Evolutionary conservation across 2,797 vertebrate species (phyloP).

Genomic region (Hippopotamyrus pictus): DNA sequence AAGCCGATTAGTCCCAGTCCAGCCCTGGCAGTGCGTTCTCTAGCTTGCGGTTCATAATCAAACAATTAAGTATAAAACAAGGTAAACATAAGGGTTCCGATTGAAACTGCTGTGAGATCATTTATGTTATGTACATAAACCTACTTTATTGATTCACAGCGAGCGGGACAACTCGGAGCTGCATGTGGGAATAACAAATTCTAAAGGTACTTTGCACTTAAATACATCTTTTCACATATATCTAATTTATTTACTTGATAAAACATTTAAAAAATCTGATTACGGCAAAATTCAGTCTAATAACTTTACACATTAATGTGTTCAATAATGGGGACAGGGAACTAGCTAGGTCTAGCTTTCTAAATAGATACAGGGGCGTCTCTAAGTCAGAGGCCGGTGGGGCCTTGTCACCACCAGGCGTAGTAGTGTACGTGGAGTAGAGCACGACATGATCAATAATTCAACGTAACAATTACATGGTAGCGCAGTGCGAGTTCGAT

Average conservation of each 20-base stretch:
- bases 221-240: background rate
- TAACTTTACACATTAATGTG: background rate
- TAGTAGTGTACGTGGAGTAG: background rate
- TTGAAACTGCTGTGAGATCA: background rate
- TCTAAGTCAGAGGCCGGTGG: background rate
- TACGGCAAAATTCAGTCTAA: background rate
- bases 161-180: conserved; percentile 67
- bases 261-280: background rate
- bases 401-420: background rate
- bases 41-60: background rate
- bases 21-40: background rate
- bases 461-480: background rate
- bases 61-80: background rate
- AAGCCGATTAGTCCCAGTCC: background rate
- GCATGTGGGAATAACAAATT: conserved; percentile 68
- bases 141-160: conserved; percentile 43
- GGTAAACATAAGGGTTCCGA: background rate
- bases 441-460: background rate
- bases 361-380: background rate
- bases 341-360: background rate
- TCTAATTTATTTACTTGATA: background rate
- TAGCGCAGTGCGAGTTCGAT: background rate
- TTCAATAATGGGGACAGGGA: background rate
- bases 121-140: background rate
- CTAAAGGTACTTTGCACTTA: conserved; percentile 47